Conservation (phyloP, 1,140 invertebrate species). For the Drosophila lacertosa region DNA sequence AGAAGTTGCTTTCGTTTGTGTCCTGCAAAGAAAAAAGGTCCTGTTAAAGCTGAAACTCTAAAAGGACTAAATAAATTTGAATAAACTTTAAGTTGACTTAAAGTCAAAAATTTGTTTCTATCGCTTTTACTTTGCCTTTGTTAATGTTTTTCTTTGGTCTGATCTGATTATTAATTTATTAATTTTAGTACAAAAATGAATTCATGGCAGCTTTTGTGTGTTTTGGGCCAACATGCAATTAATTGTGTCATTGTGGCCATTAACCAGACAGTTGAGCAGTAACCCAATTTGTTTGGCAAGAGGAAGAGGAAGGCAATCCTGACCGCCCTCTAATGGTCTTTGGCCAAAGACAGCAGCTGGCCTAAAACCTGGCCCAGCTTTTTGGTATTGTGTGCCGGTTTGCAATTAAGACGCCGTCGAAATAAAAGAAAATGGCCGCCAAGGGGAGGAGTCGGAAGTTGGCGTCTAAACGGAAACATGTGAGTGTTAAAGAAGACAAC, state of each 20-base stretch:
- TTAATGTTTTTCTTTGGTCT: slow-evolving; percentile 5
- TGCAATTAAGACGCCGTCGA: slow-evolving; percentile 68
- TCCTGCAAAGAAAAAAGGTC: no score
- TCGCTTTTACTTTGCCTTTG: no score
- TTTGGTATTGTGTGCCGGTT: slow-evolving; percentile 61
- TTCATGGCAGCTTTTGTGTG: slow-evolving; percentile 66
- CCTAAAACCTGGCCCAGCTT: slow-evolving; percentile 10
- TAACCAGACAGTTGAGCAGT: slow-evolving; percentile 81
- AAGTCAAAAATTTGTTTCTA: no score
- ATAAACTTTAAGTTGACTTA: no score
- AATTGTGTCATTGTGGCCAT: slow-evolving; percentile 81
- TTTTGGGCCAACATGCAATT: slow-evolving; percentile 69
- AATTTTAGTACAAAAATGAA: slow-evolving; percentile 70
- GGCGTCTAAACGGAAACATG: slow-evolving; percentile 7
- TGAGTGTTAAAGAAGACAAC: slow-evolving; percentile 33
- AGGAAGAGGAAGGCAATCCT: no score
- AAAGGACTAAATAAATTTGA: no score
- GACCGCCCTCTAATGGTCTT: slow-evolving; percentile 66
- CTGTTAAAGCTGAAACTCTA: no score
- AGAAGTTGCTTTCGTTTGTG: no score
- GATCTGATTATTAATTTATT: slow-evolving; percentile 71
- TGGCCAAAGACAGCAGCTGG: slow-evolving; percentile 43
- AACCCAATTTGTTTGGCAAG: slow-evolving; percentile 80
- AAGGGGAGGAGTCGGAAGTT: no score
- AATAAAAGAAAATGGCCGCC: slow-evolving; percentile 47